Evolutionary conservation across 2,113 vertebrate species (phyloP), one percentile per base, ranked within the genome.

Genomic region (Sigmodon hispidus): DNA sequence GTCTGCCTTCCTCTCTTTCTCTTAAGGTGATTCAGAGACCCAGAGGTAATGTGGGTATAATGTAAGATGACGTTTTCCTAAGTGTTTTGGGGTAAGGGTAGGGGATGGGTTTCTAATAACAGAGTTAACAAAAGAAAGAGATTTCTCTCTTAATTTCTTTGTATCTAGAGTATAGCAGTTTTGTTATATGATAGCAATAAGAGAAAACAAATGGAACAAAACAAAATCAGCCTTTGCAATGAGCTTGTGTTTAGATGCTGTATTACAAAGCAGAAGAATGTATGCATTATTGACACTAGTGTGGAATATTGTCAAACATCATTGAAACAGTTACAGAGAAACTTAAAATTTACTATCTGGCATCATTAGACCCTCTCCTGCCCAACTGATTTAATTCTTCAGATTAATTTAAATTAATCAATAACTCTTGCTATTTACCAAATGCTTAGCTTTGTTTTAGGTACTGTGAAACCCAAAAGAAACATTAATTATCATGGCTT

Each of bases 361-460:
- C 0, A 77, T 45, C 93, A 0, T 95, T 36, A 89, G 59, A 76
- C 70, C 76, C 89, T 81, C 52, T 16, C 6, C 2, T 75, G 3
- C 22, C 48, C 29, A 29, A 19, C 15, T 79, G 26, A 59, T 94
- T 97, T 95, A 89, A 57, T 96, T 88, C 24, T 91, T 86, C 90
- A 92, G 72, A 73, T 94, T 93, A 93, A 86, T 26, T 96, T 87
- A 34, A 3, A 36, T 88, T 55, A 90, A 40, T 90, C 34, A 67
- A 17, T 83, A 84, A 84, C 43, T 96, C 43, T 43, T 90, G n/a
- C 7, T 84, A 65, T 17, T 43, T 50, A 40, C 45, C 16, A 73
- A 57, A 36, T 67, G 31, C 36, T 43, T 75, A 90, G 24, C 22
- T 73, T 94, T 80, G 12, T 48, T 87, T 45, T 57, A 59, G 73